These are phyloP conservation scores for Sitta carolinensis DNA, from an alignment of 2,797 vertebrate genomes.

Conservation along the genomic window DNA sequence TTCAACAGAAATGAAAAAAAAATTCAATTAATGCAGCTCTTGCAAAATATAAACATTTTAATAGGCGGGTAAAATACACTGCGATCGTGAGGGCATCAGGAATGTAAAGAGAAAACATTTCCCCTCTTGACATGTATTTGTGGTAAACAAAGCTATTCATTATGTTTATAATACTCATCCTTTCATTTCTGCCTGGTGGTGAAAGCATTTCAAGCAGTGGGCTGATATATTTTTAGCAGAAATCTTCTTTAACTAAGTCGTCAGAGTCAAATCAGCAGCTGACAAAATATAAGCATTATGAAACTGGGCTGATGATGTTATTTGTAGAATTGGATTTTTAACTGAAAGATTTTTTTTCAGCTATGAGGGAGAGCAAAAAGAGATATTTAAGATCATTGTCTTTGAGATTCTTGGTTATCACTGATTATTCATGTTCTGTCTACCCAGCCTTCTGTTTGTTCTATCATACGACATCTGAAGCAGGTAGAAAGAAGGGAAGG, in stretches of 20 bases:
- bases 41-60: background rate
- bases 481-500: background rate
- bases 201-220: background rate
- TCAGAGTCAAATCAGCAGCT: constrained; percentile 30
- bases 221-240: constrained; percentile 33
- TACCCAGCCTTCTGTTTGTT: background rate
- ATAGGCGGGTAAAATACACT: background rate
- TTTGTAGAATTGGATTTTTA: background rate
- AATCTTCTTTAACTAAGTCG: constrained; percentile 25
- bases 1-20: background rate
- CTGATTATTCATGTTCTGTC: background rate
- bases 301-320: background rate
- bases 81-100: background rate
- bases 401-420: background rate
- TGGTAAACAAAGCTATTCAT: background rate
- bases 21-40: background rate
- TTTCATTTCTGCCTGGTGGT: background rate
- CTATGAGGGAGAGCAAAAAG: background rate
- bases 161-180: background rate
- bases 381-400: background rate
- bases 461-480: background rate
- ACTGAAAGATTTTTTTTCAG: background rate
- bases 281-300: constrained; percentile 27
- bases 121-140: background rate
- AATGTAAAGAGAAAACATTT: background rate